phyloP scores from a whole-genome alignment of 2,888 invertebrate species.

The Eremobia ochroleuca region DNA sequence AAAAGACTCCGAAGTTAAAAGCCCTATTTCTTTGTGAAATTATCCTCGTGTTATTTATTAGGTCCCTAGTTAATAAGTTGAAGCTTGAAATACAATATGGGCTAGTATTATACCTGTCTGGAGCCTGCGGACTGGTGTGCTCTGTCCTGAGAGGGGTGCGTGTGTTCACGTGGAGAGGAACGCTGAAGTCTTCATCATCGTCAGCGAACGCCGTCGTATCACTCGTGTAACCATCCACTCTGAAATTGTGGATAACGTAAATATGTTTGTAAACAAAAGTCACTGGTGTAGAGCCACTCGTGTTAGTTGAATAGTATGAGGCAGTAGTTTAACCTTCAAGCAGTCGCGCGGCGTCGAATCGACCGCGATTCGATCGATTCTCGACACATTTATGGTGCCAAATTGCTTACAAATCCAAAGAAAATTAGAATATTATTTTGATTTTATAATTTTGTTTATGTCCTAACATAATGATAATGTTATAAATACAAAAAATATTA shows the following conservation, averaged over 20 bases:
- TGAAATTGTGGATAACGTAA: constrained; percentile 66
- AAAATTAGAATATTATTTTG: no score
- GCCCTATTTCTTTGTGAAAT: not conserved
- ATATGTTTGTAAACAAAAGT: not conserved
- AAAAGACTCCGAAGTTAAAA: not conserved
- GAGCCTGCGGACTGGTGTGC: constrained; percentile 87
- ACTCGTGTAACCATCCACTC: constrained; percentile 95
- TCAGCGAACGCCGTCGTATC: constrained; percentile 95
- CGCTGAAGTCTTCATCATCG: constrained; percentile 93
- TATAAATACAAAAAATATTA: no score
- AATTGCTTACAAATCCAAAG: no score
- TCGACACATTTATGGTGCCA: no score
- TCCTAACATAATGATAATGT: no score
- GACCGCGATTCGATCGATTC: no score
- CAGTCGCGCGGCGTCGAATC: no score
- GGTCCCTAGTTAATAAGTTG: not conserved
- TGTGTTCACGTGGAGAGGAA: constrained; percentile 93
- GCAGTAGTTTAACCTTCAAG: not conserved
- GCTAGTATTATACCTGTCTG: constrained; percentile 81
- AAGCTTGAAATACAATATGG: not conserved
- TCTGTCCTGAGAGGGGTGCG: constrained; percentile 84
- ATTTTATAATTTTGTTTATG: no score
- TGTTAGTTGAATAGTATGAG: not conserved
- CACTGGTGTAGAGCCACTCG: not conserved
- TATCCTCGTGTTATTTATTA: not conserved